These are phyloP conservation scores for Campylomormyrus tamandua DNA, from an alignment of 2,113 vertebrate species.

Conservation along the genomic window DNA sequence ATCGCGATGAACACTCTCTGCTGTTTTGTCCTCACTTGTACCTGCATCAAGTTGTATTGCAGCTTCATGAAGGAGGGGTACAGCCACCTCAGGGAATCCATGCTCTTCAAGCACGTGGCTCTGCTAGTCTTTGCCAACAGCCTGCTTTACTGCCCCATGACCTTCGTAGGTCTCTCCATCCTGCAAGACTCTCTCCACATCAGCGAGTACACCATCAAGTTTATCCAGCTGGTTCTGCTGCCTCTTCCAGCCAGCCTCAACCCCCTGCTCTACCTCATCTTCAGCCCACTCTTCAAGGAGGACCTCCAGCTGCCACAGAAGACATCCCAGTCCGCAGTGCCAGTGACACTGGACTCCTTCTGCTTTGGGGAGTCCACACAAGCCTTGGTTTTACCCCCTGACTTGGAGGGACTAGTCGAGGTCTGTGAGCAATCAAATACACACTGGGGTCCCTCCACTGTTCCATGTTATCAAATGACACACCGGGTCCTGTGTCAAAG, in stretches of 20 bases:
- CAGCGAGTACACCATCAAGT: slow-evolving; percentile 81
- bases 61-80: slow-evolving; percentile 74
- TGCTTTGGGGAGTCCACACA: slow-evolving; percentile 69
- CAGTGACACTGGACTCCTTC: slow-evolving; percentile 54
- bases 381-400: slow-evolving; percentile 68
- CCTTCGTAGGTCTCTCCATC: slow-evolving; percentile 84
- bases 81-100: slow-evolving; percentile 79
- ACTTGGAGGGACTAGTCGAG: slow-evolving; percentile 52
- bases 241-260: slow-evolving; percentile 87
- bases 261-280: slow-evolving; percentile 83
- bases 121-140: slow-evolving; percentile 90
- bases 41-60: slow-evolving; percentile 86
- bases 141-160: slow-evolving; percentile 85
- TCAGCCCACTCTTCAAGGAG: slow-evolving; percentile 75
- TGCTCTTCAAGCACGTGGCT: slow-evolving; percentile 86
- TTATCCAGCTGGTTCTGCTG: slow-evolving; percentile 77
- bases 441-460: background rate
- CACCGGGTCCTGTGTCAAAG: background rate
- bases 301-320: slow-evolving; percentile 69
- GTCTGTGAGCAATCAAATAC: background rate
- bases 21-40: slow-evolving; percentile 72
- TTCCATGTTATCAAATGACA: background rate
- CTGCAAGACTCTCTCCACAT: slow-evolving; percentile 77
- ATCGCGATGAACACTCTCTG: slow-evolving; percentile 76
- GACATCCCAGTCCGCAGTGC: slow-evolving; percentile 42